Evolutionary conservation across 2,888 invertebrate species (phyloP).

Genomic region (Nowickia ferox): DNA sequence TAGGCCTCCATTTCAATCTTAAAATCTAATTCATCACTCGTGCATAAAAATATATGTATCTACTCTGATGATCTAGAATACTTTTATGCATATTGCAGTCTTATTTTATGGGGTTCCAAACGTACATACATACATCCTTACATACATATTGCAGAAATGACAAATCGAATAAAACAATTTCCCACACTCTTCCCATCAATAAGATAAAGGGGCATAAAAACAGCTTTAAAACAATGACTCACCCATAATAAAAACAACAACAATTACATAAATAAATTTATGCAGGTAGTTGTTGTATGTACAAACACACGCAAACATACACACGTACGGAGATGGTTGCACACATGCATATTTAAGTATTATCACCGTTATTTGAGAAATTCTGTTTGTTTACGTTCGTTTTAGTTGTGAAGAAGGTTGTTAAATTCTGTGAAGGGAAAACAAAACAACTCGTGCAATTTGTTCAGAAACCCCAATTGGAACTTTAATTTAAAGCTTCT

Average conservation of each 20-base stretch:
- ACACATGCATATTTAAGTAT: conserved; percentile 1
- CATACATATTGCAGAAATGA: not conserved
- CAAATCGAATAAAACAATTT: conserved; percentile 16
- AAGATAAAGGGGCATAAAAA: not conserved
- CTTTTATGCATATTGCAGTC: no score
- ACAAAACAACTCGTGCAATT: conserved; percentile 13
- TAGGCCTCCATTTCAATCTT: no score
- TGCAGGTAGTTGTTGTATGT: not conserved
- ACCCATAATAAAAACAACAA: conserved; percentile 18
- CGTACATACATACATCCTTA: no score
- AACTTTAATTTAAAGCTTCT: conserved; percentile 1
- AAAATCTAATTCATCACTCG: no score
- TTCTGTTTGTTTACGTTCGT: conserved; percentile 55
- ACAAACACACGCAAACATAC: not conserved
- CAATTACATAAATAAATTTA: conserved; percentile 10
- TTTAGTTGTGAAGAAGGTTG: conserved; percentile 12
- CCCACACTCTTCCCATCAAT: not conserved
- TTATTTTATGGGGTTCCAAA: no score
- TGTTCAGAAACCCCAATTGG: conserved; percentile 28
- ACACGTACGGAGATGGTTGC: not conserved
- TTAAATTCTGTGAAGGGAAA: not conserved
- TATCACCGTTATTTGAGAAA: conserved; percentile 29
- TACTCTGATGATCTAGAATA: no score
- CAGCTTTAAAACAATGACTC: conserved; percentile 56
- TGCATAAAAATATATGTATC: no score